Base-by-base conservation (phyloP, 2,888 invertebrate genomes). In the Napeogenes sylphis region DNA sequence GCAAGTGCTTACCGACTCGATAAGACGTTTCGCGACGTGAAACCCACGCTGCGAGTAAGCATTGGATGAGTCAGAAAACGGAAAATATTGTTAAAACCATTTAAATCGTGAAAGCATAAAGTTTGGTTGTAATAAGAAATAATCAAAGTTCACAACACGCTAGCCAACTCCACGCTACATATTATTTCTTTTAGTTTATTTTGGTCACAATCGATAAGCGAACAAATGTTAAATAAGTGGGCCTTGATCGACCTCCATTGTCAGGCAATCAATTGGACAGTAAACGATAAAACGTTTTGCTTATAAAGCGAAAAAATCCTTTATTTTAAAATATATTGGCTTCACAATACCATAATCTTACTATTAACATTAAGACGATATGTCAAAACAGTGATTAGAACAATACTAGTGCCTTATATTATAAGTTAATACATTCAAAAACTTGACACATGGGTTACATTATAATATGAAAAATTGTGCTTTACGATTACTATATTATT, bases 271-370 rank as follows among this genome's bases (percentile, higher is more conserved):
- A 82, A 80, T 84, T 82, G 84, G 84, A 84, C 77, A 88, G 85
- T 87, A 87, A 88, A 87, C 89, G 84, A 87, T 87, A 86, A 82
- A 85, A 87, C 80, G 77, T 85, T 84, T 84, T 87, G 90, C 85
- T 88, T 89, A 89, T 85, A 88, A 87, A 89, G 89, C 87, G 86
- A 88, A 87, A 87, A 87, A 86, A 85, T 88, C 83, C 87, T 90
- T 90, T 90, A 90, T 89, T 90, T 90, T 89, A 88, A 90, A 90
- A 90, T 89, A 90, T 88, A 90, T 87, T 85, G 85, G 85, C 86
- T 88, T 90, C 89, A 90, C 90, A 90, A 90, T 90, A 87, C 84
- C 77, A 82, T 83, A 81, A 85, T 80, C 90, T 90, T 90, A 90
- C 75, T 80, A 83, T 79, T 88, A 90, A 81, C 82, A 82, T 70